Conservation (phyloP, 2,888 invertebrate genomes). For the Sinelater perroti region DNA sequence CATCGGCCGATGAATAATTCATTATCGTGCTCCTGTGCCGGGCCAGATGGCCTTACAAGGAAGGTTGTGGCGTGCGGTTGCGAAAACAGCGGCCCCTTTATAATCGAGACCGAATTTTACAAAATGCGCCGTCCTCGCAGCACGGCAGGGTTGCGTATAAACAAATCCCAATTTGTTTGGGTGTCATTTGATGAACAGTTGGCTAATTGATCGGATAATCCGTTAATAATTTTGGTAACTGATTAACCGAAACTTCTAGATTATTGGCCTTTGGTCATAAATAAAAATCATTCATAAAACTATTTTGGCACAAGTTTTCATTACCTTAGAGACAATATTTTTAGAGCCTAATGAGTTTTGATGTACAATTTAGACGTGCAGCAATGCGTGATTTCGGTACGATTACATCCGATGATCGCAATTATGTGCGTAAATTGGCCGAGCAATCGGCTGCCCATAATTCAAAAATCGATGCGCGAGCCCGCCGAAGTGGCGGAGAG, state of each 20-base stretch:
- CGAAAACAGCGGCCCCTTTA: too few relatives aligned
- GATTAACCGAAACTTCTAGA: too few relatives aligned
- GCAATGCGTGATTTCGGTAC: background rate
- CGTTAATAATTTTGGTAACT: too few relatives aligned
- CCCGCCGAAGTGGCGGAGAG: conserved; percentile 13
- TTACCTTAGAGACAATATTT: background rate
- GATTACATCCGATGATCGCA: background rate
- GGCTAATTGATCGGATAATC: too few relatives aligned
- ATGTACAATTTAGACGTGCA: background rate
- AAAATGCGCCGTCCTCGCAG: too few relatives aligned
- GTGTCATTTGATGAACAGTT: too few relatives aligned
- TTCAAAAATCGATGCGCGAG: conserved; percentile 6
- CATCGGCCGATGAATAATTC: conserved; percentile 45
- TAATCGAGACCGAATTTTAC: too few relatives aligned
- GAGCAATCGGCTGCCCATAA: conserved; percentile 1
- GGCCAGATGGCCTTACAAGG: conserved; percentile 38
- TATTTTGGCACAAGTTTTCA: background rate
- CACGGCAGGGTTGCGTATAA: too few relatives aligned
- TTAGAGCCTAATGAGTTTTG: background rate
- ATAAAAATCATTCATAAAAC: background rate
- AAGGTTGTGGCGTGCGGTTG: conserved; percentile 37
- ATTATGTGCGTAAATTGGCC: conserved; percentile 4
- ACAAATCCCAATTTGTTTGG: too few relatives aligned
- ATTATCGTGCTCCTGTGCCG: conserved; percentile 34
- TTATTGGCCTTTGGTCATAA: too few relatives aligned